Evolutionary conservation across 2,888 invertebrate genomes (phyloP), one percentile per base, ranked within the genome.

Genomic region (Phortica magna): DNA sequence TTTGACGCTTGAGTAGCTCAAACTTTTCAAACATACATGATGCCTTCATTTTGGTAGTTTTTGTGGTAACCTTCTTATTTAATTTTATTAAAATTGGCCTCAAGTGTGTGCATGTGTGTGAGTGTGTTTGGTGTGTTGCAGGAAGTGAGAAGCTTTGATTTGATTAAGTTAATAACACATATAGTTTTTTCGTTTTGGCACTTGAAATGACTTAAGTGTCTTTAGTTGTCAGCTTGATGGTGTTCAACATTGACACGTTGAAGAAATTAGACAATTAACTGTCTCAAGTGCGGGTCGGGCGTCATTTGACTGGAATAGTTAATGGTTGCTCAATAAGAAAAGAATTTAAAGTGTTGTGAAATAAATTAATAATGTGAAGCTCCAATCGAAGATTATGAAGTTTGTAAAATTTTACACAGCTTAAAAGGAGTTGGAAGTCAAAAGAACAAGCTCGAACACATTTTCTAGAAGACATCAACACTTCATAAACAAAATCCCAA

Each of bases 1-100:
- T 90, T 90, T 90, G 88, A 83, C 89, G 87, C 88, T 85, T 90
- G 85, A 89, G 84, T 87, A 83, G 84, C 82, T 83, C 78, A 77
- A 78, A 61, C 19, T 73, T 78, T 76, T 71, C 48, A 41, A 7
- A 43, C 39, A 31, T 31, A 31, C 31, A 31, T 53, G 53, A 19
- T 68, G 9, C 43, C 6, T 53, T 53, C 70, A 12, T 64, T n/a
- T 71, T 42, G 42, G 17, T 71, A 74, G 67, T 74, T 74, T 59
- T 68, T 68, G 68, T 41, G 72, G 73, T 64, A 68, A 74, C 76
- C 82, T 79, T 83, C 77, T 72, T 76, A n/a, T 65, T 83, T 83
- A 83, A 88, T 87, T 79, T 80, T 77, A 83, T 84, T 84, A 83
- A 82, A 31, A 31, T 31, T 22, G 53, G 22, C 72, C 14, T 17